phyloP scores from a whole-genome alignment of 2,888 invertebrate genomes.

The Drosophila robusta region DNA sequence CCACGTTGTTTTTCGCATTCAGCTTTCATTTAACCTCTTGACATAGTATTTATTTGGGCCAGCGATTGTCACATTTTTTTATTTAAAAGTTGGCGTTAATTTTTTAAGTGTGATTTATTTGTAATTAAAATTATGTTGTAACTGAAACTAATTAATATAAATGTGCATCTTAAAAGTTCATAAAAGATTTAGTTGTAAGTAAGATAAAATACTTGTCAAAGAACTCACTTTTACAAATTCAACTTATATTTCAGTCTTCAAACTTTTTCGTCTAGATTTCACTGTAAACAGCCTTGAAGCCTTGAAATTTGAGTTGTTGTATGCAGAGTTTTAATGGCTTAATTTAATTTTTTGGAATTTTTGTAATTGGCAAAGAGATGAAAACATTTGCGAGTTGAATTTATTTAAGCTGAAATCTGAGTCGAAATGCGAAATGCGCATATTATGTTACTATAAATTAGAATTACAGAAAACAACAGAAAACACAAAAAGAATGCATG shows the following conservation, averaged over 20 bases:
- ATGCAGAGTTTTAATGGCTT: neutral
- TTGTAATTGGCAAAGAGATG: neutral
- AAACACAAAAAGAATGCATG: too few relatives aligned
- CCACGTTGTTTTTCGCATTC: conserved; percentile 20
- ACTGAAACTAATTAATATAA: neutral
- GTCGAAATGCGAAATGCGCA: neutral
- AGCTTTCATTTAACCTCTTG: conserved; percentile 29
- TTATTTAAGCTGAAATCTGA: neutral
- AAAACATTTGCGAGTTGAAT: neutral
- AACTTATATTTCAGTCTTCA: neutral
- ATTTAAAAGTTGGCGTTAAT: neutral
- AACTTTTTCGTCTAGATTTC: neutral
- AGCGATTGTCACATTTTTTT: conserved; percentile 5
- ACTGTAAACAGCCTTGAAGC: neutral
- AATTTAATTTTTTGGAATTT: neutral
- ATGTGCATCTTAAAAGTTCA: neutral
- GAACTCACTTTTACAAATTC: too few relatives aligned
- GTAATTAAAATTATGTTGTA: neutral
- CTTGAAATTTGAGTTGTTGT: neutral
- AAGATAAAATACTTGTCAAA: too few relatives aligned
- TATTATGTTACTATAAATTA: neutral
- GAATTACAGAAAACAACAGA: too few relatives aligned
- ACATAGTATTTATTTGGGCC: conserved; percentile 30
- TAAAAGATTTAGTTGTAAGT: neutral
- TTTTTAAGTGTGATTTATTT: neutral